Evolutionary conservation across 2,113 vertebrate species (phyloP), one percentile per base, ranked within the genome.

Genomic region (Planiliza haematocheilus): DNA sequence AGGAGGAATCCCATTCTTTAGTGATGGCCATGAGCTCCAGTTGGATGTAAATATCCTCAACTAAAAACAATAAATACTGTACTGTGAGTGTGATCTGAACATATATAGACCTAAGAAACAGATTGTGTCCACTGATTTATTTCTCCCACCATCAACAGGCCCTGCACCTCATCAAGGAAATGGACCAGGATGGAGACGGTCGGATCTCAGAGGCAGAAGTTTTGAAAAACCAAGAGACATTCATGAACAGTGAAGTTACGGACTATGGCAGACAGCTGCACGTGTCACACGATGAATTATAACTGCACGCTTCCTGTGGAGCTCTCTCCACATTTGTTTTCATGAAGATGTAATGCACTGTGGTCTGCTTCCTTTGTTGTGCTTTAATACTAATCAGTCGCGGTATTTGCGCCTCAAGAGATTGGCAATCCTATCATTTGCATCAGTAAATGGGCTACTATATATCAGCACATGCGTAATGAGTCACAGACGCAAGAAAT

Each of bases 241-340:
- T 99, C 76, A 94, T 99, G 73, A 96, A 95, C 90, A 99, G 97
- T 0, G 97, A 99, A 94, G 97, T 97, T 49, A 99, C 97, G 0
- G 97, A 99, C 89, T 99, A 97, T 2, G 97, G 97, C 69, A 92
- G 97, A 66, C 97, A 94, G 67, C 86, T 94, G 52, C 91, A 93
- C 4, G 41, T 79, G n/a, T 64, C 83, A 13, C 94, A 93, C 6
- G 92, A 94, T 74, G 93, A 94, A 81, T 74, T 94, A 42, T 94
- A 92, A 72, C 51, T 1, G 3, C 9, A 11, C 30, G 2, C 39
- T 61, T 18, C 34, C 37, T 38, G 16, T 45, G n/a, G 38, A 46
- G 6, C 53, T 72, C 42, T n/a, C 0, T 57, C 1, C n/a, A n/a
- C n/a, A 18, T 57, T 60, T 73, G 49, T 52, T 56, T 49, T 3